Evolutionary conservation across 1,140 invertebrate species (phyloP), one percentile per base, ranked within the genome.

Genomic region (Aricia agestis): DNA sequence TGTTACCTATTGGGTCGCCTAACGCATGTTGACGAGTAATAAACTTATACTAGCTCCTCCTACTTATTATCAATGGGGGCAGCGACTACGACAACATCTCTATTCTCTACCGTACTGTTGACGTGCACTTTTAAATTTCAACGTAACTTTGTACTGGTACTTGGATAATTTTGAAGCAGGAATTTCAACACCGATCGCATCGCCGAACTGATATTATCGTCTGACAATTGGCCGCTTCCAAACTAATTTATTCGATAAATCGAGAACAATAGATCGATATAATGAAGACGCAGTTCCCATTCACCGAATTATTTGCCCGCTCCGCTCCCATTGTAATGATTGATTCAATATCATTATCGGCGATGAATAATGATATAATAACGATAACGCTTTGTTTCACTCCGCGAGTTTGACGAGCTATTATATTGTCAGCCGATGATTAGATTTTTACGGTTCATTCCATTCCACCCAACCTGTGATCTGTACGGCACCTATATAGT

Each of bases 301-400:
- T 52, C 45, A 13, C 45, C 59, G 18, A 63, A 63, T 63, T 25
- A 63, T 25, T 25, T 3, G 25, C 0, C 25, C 18, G 59, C 19
- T 63, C 18, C 17, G 19, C 59, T 18, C 59, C 18, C 19, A 17
- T 63, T 63, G 17, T 63, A 63, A 63, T 63, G 59, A 63, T 63
- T 63, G 18, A 63, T 63, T 63, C 59, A 25, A 19, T 63, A 19
- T 63, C 59, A 63, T 63, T 63, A 25, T 9, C 19, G 18, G 10
- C n/a, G 18, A 63, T 63, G 59, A 63, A 31, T 18, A 63, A 63
- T 63, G 59, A 63, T 63, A 63, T 25, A 63, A 63, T 63, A 70
- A 70, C 59, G 36, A 70, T 61, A 58, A 31, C 67, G 17, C 18
- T 41, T 61, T 69, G 59, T 58, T 70, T 15, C 7, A 25, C 45